Percentiles rank a stretch among this genome's conserved stretches.
phyloP scores from a whole-genome alignment of 2,797 vertebrate species.

The Vireo griseus region DNA sequence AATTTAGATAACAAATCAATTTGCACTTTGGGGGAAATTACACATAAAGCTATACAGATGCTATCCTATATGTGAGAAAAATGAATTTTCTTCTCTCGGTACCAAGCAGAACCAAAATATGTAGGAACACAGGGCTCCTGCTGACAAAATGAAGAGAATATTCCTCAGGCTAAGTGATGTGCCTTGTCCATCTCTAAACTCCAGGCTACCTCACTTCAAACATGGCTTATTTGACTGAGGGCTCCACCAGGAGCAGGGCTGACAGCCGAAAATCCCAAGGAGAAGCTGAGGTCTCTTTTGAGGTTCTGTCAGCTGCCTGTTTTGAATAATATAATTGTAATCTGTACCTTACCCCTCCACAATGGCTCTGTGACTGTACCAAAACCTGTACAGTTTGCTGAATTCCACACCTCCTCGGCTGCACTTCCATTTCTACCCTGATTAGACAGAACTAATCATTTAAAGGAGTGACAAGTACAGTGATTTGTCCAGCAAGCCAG shows the following conservation, averaged over 20 bases:
- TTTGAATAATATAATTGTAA: not conserved
- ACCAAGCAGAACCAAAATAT: not conserved
- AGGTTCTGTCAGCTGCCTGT: not conserved
- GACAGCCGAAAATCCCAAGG: not conserved
- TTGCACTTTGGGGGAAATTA: not conserved
- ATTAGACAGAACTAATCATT: not conserved
- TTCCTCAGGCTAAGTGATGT: not conserved
- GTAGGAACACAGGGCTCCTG: not conserved
- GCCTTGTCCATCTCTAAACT: not conserved
- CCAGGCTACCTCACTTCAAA: not conserved
- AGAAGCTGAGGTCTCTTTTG: not conserved
- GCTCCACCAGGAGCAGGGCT: not conserved
- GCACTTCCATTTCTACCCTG: not conserved
- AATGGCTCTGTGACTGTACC: not conserved
- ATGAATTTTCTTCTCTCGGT: not conserved
- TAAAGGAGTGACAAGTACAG: not conserved
- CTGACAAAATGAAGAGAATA: not conserved
- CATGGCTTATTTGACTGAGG: not conserved
- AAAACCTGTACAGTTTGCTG: not conserved
- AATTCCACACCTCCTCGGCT: not conserved
- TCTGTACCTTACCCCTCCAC: not conserved
- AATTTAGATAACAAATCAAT: constrained; percentile 24
- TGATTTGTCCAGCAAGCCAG: not conserved
- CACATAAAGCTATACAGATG: not conserved
- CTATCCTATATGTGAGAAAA: not conserved